These are phyloP conservation scores for Melanotaenia maccullochi DNA, from an alignment of 2,797 vertebrate genomes.

Conservation along the genomic window DNA sequence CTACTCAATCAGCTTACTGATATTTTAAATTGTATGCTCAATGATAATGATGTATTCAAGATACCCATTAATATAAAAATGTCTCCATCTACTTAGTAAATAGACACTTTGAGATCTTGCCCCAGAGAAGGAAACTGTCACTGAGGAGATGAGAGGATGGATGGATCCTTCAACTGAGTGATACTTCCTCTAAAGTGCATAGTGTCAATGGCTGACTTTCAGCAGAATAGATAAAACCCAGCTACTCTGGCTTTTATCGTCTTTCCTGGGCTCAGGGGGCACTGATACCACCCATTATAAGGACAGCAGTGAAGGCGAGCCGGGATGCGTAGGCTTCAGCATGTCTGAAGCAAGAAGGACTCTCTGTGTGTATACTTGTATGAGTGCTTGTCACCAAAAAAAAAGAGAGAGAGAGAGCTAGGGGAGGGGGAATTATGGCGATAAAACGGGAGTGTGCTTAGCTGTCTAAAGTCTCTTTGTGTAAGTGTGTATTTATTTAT, in stretches of 20 bases:
- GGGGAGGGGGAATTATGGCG: constrained; percentile 40
- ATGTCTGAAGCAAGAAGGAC: constrained; percentile 72
- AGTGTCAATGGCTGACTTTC: constrained; percentile 87
- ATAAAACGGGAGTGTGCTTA: constrained; percentile 49
- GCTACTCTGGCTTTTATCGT: constrained; percentile 81
- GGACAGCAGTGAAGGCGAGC: constrained; percentile 80
- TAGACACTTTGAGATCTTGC: constrained; percentile 9
- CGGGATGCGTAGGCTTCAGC: constrained; percentile 74
- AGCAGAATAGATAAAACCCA: constrained; percentile 82
- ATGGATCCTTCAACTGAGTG: constrained; percentile 79
- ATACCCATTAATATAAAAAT: not conserved
- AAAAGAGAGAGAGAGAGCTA: constrained; percentile 1
- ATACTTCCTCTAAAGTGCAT: constrained; percentile 87
- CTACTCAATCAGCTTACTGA: not conserved
- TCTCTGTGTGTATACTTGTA: constrained; percentile 41
- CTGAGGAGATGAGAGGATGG: constrained; percentile 68
- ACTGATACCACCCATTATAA: constrained; percentile 83
- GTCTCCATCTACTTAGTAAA: not conserved
- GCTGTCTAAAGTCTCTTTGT: constrained; percentile 69
- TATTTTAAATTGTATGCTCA: not conserved
- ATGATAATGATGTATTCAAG: not conserved
- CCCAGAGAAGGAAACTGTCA: constrained; percentile 44
- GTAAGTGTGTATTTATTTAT: constrained; percentile 79
- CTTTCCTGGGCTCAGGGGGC: constrained; percentile 65
- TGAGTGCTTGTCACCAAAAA: constrained; percentile 42